Evolutionary conservation across 2,797 vertebrate genomes (phyloP).

Genomic region (Peromyscus nudipes): DNA sequence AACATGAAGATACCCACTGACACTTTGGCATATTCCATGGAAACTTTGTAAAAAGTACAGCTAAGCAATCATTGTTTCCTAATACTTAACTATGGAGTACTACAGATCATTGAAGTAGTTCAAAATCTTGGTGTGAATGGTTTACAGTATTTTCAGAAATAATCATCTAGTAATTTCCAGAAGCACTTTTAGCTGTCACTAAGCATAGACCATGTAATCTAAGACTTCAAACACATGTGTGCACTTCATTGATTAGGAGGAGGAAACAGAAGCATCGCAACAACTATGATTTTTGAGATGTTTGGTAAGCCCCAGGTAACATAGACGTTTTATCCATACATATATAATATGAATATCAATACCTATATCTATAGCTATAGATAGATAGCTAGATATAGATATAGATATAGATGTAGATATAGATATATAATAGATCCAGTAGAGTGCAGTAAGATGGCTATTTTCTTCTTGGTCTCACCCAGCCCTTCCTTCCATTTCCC

Average conservation of each 20-base stretch:
- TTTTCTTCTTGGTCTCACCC: neutral
- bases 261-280: constrained; percentile 2
- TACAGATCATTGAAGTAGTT: neutral
- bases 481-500: neutral
- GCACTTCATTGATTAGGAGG: constrained; percentile 4
- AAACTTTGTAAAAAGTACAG: neutral
- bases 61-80: neutral
- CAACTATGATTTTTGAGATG: neutral
- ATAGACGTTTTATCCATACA: neutral
- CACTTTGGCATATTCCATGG: neutral
- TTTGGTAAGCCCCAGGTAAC: neutral
- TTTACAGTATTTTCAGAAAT: constrained; percentile 16
- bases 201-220: neutral
- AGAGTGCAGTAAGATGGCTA: neutral
- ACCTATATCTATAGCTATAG: neutral
- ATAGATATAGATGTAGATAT: neutral
- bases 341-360: neutral
- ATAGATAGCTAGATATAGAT: neutral
- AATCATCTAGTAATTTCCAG: constrained; percentile 37
- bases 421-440: neutral
- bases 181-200: neutral
- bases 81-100: neutral
- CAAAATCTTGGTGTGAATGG: neutral
- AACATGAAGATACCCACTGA: neutral
- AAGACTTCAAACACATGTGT: neutral